Percentiles rank a stretch among this genome's conserved stretches.
Conservation (phyloP, 1,140 invertebrate genomes). For the Bombus polaris region DNA sequence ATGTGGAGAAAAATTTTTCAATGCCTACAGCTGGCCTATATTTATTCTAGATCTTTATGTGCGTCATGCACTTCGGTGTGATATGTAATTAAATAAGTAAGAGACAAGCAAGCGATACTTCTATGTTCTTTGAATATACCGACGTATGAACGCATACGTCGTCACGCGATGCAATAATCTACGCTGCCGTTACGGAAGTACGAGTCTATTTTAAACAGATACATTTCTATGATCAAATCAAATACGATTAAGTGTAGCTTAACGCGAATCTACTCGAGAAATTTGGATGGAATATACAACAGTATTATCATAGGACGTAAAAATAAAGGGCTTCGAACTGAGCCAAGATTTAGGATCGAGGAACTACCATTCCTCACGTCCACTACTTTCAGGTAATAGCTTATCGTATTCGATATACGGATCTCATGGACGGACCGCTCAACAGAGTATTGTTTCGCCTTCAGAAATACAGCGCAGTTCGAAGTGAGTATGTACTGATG, state of each 20-base stretch:
- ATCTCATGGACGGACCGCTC: slow-evolving; percentile 59
- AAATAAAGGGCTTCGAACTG: slow-evolving; percentile 57
- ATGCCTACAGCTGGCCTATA: slow-evolving; percentile 67
- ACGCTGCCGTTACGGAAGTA: slow-evolving; percentile 65
- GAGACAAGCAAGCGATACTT: slow-evolving; percentile 41
- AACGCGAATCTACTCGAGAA: slow-evolving; percentile 25
- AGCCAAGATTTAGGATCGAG: slow-evolving; percentile 41
- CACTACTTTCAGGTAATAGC: slow-evolving; percentile 68
- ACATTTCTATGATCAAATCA: slow-evolving; percentile 64
- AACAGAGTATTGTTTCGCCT: slow-evolving; percentile 49
- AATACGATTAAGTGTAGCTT: slow-evolving; percentile 46
- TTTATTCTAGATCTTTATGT: slow-evolving; percentile 64
- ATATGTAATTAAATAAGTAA: slow-evolving; percentile 68
- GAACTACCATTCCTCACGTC: slow-evolving; percentile 57
- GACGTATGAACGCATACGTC: slow-evolving; percentile 27
- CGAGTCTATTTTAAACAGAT: slow-evolving; percentile 68
- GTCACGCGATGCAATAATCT: slow-evolving; percentile 63
- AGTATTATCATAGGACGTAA: slow-evolving; percentile 67
- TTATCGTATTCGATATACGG: slow-evolving; percentile 58
- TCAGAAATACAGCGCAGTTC: slow-evolving; percentile 58
- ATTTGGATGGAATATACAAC: slow-evolving; percentile 59
- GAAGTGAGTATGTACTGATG: slow-evolving; percentile 48
- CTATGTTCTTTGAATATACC: slow-evolving; percentile 35
- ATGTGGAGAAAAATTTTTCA: slow-evolving; percentile 37
- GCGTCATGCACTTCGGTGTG: slow-evolving; percentile 65